Percentiles rank a stretch among this genome's conserved stretches.
Conservation (phyloP, 2,113 vertebrate species). For the Hippocampus barbouri region DNA sequence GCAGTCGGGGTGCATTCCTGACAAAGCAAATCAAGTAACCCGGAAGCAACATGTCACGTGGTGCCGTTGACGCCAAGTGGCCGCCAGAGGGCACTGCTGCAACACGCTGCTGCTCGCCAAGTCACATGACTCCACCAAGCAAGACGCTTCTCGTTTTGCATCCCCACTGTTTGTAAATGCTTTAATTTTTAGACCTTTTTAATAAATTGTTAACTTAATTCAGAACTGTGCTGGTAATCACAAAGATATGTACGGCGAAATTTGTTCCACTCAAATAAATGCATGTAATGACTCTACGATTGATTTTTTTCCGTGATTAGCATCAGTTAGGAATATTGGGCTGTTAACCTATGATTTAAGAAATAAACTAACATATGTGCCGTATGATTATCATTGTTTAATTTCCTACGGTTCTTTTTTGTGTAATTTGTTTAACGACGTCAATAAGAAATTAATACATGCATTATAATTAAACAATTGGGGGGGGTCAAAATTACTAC, state of each 20-base stretch:
- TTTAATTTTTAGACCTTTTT: constrained; percentile 77
- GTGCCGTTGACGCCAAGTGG: neutral
- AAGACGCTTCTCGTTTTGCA: constrained; percentile 24
- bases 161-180: constrained; percentile 69
- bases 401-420: too few species aligned
- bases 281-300: constrained; percentile 69
- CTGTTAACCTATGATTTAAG: neutral
- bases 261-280: constrained; percentile 76
- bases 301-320: neutral
- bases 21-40: constrained; percentile 9
- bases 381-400: too few species aligned
- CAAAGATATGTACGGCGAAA: constrained; percentile 75
- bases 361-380: neutral
- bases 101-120: constrained; percentile 17
- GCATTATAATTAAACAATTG: too few species aligned
- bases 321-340: neutral
- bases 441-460: too few species aligned
- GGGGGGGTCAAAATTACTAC: too few species aligned
- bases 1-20: constrained; percentile 41
- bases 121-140: constrained; percentile 26
- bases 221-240: constrained; percentile 75
- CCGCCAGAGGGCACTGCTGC: neutral
- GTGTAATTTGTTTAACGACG: too few species aligned
- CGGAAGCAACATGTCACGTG: constrained; percentile 10
- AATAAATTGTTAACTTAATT: constrained; percentile 76